phyloP scores from a whole-genome alignment of 2,113 vertebrate genomes.

The Hippopotamus amphibius region DNA sequence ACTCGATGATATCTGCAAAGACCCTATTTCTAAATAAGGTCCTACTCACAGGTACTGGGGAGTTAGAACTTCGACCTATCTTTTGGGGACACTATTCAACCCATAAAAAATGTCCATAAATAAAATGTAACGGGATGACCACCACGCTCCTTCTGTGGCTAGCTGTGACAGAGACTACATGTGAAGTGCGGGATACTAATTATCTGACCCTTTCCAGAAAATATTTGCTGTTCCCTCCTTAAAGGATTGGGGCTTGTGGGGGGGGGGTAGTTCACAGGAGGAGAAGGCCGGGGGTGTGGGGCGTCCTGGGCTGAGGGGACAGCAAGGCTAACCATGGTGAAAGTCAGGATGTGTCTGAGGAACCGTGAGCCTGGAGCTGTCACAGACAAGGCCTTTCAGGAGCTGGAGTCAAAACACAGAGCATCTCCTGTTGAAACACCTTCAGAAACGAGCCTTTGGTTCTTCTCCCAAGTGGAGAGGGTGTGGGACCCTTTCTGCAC shows the following conservation, averaged over 20 bases:
- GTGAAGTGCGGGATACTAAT: background rate
- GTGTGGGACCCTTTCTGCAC: background rate
- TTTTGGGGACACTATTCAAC: background rate
- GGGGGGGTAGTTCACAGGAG: background rate
- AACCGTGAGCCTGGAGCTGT: background rate
- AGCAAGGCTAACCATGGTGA: background rate
- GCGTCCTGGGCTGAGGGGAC: background rate
- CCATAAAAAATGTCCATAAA: background rate
- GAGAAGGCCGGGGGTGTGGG: background rate
- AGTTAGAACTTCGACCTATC: background rate
- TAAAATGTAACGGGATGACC: background rate
- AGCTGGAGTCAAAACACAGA: background rate
- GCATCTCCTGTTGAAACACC: rapidly evolving
- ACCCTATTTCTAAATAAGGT: background rate
- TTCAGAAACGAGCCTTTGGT: background rate
- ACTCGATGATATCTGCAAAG: background rate
- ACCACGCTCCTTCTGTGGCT: background rate
- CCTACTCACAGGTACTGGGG: background rate
- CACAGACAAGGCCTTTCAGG: background rate
- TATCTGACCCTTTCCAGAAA: background rate
- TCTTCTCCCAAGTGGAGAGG: background rate
- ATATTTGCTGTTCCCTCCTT: background rate
- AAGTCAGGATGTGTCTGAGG: background rate
- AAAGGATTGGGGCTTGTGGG: background rate
- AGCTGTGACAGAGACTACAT: background rate